Evolutionary conservation across 2,888 invertebrate species (phyloP).

Genomic region (Zhuqinia jingwanae): DNA sequence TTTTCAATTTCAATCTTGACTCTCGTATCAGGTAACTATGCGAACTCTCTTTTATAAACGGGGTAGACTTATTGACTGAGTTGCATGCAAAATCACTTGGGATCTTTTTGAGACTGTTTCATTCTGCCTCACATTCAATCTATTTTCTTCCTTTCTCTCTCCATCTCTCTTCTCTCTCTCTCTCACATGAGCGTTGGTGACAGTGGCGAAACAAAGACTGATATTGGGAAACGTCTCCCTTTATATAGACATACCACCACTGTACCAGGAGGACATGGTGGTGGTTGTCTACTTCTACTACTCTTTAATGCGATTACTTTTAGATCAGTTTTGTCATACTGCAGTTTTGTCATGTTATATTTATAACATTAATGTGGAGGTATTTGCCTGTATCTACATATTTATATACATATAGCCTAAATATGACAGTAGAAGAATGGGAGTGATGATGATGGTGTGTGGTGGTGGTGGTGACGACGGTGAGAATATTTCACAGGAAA

Average conservation of each 20-base stretch:
- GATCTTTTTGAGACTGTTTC: background rate
- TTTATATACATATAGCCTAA: background rate
- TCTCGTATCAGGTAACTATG: too few species aligned
- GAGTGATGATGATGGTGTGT: background rate
- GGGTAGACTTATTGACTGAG: too few species aligned
- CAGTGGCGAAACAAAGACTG: constrained; percentile 58
- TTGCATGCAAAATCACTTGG: background rate
- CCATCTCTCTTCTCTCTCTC: background rate
- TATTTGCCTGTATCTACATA: background rate
- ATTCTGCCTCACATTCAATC: background rate
- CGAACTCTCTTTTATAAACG: too few species aligned
- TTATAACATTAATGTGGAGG: constrained; percentile 3
- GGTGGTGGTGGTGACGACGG: background rate
- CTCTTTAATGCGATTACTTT: background rate
- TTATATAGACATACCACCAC: constrained; percentile 50
- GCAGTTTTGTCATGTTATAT: background rate
- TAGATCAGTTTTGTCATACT: constrained; percentile 23
- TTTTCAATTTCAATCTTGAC: too few species aligned
- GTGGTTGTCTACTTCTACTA: background rate
- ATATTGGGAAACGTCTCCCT: constrained; percentile 57
- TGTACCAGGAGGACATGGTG: background rate
- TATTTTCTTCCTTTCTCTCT: constrained; percentile 8
- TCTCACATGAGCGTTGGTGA: constrained; percentile 36
- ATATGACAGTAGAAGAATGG: background rate
- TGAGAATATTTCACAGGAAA: background rate